phyloP scores from a whole-genome alignment of 2,113 vertebrate genomes.

The Promerops cafer region DNA sequence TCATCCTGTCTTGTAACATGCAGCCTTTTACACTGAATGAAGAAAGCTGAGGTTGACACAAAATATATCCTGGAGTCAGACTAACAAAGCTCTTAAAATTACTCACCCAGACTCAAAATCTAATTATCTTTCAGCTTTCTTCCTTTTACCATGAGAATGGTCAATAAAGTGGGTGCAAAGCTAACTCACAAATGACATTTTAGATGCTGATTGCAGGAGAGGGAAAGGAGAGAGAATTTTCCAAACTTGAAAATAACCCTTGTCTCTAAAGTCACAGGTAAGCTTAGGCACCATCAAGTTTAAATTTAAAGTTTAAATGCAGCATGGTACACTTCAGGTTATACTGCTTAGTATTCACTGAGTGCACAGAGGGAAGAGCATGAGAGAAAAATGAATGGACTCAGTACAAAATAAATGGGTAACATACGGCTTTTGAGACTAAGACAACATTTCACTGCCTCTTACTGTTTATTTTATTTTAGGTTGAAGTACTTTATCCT shows the following conservation, averaged over 20 bases:
- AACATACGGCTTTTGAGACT: slow-evolving; percentile 37
- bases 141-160: not conserved
- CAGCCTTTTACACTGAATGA: not conserved
- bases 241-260: not conserved
- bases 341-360: slow-evolving; percentile 2
- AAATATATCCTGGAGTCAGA: slow-evolving; percentile 17
- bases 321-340: not conserved
- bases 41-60: slow-evolving; percentile 16
- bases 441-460: slow-evolving; percentile 23
- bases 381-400: slow-evolving; percentile 10
- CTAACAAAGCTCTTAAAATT: slow-evolving; percentile 44
- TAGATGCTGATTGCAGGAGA: not conserved
- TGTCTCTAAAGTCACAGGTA: not conserved
- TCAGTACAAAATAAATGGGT: slow-evolving; percentile 12
- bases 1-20: not conserved
- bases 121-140: slow-evolving; percentile 34
- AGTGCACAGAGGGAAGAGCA: not conserved
- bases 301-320: not conserved
- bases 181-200: not conserved
- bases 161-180: not conserved
- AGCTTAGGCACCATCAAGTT: not conserved
- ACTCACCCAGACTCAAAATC: slow-evolving; percentile 7
- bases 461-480: slow-evolving; percentile 38
- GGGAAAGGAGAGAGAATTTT: not conserved
- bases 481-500: slow-evolving; percentile 4